Conservation (phyloP, 2,113 vertebrate species). For the Zosterops borbonicus region DNA sequence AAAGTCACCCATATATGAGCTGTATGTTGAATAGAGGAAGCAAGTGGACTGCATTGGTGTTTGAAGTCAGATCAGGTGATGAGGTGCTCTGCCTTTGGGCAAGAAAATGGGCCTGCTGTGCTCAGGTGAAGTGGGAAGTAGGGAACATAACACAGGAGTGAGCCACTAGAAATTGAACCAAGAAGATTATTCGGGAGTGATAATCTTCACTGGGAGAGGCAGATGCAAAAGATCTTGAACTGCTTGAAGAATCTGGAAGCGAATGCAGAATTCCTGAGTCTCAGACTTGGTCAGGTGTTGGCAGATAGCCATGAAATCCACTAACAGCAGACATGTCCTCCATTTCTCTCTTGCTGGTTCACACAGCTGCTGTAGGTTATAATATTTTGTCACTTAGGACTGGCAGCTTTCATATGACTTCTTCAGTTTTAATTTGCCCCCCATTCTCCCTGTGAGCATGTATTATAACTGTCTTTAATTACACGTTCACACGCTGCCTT, state of each 20-base stretch:
- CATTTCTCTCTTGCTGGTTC: background rate
- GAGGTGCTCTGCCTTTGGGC: background rate
- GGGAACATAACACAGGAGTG: background rate
- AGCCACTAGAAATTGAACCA: background rate
- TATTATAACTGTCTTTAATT: conserved; percentile 34
- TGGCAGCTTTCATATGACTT: background rate
- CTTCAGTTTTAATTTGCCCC: conserved; percentile 3
- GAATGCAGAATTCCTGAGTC: background rate
- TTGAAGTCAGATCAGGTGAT: background rate
- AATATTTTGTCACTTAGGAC: background rate
- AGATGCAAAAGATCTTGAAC: background rate
- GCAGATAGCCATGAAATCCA: background rate
- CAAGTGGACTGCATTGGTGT: background rate
- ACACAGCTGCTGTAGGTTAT: conserved; percentile 23
- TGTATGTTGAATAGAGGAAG: background rate
- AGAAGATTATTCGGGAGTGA: background rate
- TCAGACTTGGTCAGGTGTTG: background rate
- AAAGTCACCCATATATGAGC: background rate
- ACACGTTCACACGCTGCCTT: background rate
- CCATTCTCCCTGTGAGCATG: background rate
- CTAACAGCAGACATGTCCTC: background rate
- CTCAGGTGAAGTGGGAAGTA: background rate
- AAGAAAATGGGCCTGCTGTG: background rate
- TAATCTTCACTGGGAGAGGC: background rate
- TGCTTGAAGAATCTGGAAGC: background rate